Evolutionary conservation across 2,888 invertebrate genomes (phyloP).

Genomic region (Acronicta psi): DNA sequence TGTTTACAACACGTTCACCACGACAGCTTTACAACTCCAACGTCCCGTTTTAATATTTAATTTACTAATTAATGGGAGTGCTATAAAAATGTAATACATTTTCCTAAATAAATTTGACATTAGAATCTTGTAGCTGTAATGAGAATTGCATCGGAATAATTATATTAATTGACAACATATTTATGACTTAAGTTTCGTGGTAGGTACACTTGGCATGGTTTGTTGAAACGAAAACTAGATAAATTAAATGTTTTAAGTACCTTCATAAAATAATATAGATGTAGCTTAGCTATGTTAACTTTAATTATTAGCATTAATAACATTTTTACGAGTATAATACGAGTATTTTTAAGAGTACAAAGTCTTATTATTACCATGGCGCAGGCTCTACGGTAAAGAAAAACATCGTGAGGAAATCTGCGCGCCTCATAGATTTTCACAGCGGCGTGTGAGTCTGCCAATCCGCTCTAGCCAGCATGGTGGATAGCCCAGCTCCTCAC

Average conservation of each 20-base stretch:
- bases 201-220: slow-evolving; percentile 24
- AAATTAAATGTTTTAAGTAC: slow-evolving; percentile 26
- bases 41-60: slow-evolving; percentile 54
- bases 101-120: slow-evolving; percentile 26
- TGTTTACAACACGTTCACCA: slow-evolving; percentile 64
- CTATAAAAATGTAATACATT: slow-evolving; percentile 47
- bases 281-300: neutral
- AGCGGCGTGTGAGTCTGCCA: too few species aligned
- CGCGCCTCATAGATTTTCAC: too few species aligned
- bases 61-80: slow-evolving; percentile 51
- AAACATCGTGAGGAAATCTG: too few species aligned
- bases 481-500: too few species aligned
- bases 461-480: too few species aligned
- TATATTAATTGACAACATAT: slow-evolving; percentile 37
- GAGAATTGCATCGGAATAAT: slow-evolving; percentile 34
- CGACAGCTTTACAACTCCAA: slow-evolving; percentile 62
- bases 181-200: slow-evolving; percentile 30
- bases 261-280: neutral
- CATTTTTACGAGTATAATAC: too few species aligned
- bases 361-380: too few species aligned
- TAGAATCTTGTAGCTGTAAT: slow-evolving; percentile 28
- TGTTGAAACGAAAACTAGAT: slow-evolving; percentile 12
- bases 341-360: too few species aligned
- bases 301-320: too few species aligned
- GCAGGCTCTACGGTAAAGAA: too few species aligned